Conservation (phyloP, 1,140 invertebrate genomes). For the Drosophila hydei region DNA sequence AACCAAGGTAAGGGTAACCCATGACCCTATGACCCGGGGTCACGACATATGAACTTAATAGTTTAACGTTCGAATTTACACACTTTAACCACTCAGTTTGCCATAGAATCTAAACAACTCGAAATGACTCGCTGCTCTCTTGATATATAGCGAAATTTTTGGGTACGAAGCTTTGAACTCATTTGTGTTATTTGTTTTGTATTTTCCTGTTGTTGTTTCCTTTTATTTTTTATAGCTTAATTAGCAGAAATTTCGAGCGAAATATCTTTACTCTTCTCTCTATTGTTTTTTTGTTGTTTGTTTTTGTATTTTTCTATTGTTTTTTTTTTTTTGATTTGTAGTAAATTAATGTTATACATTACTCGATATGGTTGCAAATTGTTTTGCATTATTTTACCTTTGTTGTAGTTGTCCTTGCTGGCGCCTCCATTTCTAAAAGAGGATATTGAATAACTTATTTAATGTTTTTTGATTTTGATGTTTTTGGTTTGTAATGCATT, state of each 20-base stretch:
- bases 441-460: constrained; percentile 90
- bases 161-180: constrained; percentile 13
- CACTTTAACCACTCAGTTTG: constrained; percentile 6
- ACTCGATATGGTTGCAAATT: constrained; percentile 75
- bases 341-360: constrained; percentile 81
- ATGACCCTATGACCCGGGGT: background rate
- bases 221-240: background rate
- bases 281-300: constrained; percentile 9
- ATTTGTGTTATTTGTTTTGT: constrained; percentile 1
- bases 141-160: background rate
- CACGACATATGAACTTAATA: constrained; percentile 4
- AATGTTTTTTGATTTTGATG: constrained; percentile 85
- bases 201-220: background rate
- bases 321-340: constrained; percentile 49
- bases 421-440: constrained; percentile 94
- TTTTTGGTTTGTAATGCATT: constrained; percentile 85
- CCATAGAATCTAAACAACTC: constrained; percentile 8
- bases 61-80: constrained; percentile 1
- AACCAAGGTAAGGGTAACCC: background rate
- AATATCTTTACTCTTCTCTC: background rate
- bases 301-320: constrained; percentile 6
- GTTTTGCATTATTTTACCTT: constrained; percentile 89
- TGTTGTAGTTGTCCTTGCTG: constrained; percentile 93
- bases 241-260: background rate
- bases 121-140: constrained; percentile 14